Evolutionary conservation across 2,797 vertebrate genomes (phyloP).

Genomic region (Phrynocephalus forsythii): DNA sequence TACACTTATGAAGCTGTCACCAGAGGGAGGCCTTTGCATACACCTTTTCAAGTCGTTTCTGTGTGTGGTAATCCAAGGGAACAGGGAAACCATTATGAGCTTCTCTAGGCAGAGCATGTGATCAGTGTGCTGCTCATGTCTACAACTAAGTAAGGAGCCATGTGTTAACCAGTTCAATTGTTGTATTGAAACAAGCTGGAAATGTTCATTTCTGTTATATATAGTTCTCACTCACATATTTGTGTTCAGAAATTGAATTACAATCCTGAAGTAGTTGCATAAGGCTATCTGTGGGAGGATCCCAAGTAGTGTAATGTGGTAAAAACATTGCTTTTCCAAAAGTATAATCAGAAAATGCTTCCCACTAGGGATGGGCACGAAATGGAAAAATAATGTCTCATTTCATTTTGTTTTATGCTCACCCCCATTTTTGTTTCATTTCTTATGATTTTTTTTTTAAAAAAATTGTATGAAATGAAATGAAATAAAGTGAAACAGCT

Average conservation of each 20-base stretch:
- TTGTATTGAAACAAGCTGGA: background rate
- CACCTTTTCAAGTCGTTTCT: background rate
- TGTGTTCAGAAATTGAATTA: background rate
- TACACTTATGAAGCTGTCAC: background rate
- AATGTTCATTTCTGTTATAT: background rate
- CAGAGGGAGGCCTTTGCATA: background rate
- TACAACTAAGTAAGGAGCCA: background rate
- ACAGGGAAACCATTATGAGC: background rate
- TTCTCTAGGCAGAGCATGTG: background rate
- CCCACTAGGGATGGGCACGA: too few species aligned
- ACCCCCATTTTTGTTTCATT: too few species aligned
- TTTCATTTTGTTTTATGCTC: too few species aligned
- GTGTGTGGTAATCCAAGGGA: background rate
- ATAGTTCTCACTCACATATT: background rate
- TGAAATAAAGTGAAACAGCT: too few species aligned
- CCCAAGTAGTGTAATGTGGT: background rate
- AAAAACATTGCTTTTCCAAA: conserved; percentile 1
- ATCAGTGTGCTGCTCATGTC: too few species aligned
- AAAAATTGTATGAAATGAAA: too few species aligned
- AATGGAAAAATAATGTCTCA: too few species aligned
- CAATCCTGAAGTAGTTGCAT: background rate
- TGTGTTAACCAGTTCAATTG: background rate
- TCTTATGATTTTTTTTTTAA: too few species aligned
- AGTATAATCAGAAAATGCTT: background rate
- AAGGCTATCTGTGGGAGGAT: too few species aligned